These are phyloP conservation scores for Seladonia tumulorum DNA, from an alignment of 2,888 invertebrate species.

Conservation along the genomic window DNA sequence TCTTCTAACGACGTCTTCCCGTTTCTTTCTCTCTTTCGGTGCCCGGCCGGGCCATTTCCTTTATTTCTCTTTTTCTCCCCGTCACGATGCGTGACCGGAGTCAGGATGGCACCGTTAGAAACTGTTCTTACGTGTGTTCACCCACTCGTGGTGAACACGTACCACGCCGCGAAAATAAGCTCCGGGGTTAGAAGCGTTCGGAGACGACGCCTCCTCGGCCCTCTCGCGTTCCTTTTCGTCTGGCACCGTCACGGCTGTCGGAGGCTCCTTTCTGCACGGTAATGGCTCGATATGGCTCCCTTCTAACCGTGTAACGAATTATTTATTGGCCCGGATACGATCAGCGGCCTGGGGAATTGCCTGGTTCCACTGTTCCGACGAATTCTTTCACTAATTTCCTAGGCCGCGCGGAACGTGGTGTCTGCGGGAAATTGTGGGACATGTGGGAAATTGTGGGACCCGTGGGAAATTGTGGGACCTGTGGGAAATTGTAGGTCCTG, in stretches of 20 bases:
- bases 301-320: neutral
- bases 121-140: constrained; percentile 70
- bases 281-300: neutral
- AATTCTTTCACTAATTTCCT: neutral
- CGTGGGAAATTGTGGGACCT: too few relatives aligned
- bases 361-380: neutral
- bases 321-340: neutral
- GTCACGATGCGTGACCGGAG: constrained; percentile 77
- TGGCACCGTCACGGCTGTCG: constrained; percentile 10
- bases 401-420: too few relatives aligned
- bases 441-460: too few relatives aligned
- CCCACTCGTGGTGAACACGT: constrained; percentile 71
- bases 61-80: constrained; percentile 23
- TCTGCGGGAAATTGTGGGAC: too few relatives aligned
- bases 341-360: neutral
- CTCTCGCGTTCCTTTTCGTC: constrained; percentile 28
- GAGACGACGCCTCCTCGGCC: constrained; percentile 20
- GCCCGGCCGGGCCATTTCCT: constrained; percentile 13
- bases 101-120: constrained; percentile 78
- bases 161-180: constrained; percentile 73
- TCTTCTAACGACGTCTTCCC: constrained; percentile 60
- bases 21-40: constrained; percentile 26
- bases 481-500: too few relatives aligned
- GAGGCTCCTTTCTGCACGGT: constrained; percentile 1
- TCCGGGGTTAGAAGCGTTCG: constrained; percentile 59